phyloP scores from a whole-genome alignment of 2,888 invertebrate genomes.

The Meghimatium bilineatum region DNA sequence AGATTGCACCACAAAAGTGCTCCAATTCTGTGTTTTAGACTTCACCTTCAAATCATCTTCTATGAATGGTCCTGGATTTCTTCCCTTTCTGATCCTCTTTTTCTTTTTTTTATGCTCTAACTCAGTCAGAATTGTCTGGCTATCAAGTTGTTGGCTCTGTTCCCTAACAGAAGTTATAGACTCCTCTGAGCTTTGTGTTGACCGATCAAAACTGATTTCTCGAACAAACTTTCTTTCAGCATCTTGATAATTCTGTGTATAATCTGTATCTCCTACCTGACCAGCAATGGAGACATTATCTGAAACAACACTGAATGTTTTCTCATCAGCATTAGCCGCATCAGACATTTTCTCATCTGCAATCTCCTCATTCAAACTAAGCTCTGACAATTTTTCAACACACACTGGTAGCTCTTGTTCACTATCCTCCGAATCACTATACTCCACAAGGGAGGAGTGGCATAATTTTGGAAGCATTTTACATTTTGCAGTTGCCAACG shows the following conservation, averaged over 20 bases:
- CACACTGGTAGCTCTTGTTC: background rate
- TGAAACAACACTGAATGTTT: background rate
- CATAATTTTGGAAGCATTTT: too few species aligned
- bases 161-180: constrained; percentile 18
- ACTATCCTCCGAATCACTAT: constrained; percentile 38
- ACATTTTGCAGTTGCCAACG: too few species aligned
- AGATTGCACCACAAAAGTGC: background rate
- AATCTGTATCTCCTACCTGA: background rate
- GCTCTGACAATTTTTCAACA: background rate
- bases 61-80: constrained; percentile 30
- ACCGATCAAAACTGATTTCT: constrained; percentile 11
- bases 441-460: constrained; percentile 18
- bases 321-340: background rate
- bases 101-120: constrained; percentile 16
- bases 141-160: constrained; percentile 29
- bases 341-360: background rate
- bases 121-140: background rate
- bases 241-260: background rate
- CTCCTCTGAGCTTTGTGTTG: constrained; percentile 19
- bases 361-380: background rate
- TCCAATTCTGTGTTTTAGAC: constrained; percentile 44
- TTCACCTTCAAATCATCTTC: constrained; percentile 38
- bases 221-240: background rate
- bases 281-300: background rate
- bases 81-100: constrained; percentile 32